These are phyloP conservation scores for Bubo blakistoni DNA, from an alignment of 2,113 vertebrate genomes.

Conservation along the genomic window DNA sequence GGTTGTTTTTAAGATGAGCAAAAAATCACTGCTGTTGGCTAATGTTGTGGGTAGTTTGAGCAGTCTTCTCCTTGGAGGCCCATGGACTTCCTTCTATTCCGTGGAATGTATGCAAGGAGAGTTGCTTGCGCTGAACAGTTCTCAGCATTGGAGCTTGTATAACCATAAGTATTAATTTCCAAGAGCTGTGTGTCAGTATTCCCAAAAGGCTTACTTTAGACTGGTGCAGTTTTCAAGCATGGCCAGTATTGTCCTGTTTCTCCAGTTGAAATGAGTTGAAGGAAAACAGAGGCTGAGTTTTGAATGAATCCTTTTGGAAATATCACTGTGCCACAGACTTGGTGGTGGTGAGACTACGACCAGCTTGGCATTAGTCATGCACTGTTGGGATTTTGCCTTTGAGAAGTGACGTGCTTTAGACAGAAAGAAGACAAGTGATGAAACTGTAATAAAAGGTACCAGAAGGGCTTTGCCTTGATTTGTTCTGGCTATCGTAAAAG, in stretches of 20 bases:
- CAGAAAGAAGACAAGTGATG: background rate
- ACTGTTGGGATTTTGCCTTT: background rate
- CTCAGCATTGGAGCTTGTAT: background rate
- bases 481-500: background rate
- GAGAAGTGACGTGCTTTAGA: background rate
- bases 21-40: background rate
- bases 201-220: background rate
- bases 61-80: background rate
- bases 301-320: background rate
- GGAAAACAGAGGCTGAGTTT: background rate
- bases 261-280: background rate
- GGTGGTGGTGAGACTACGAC: background rate
- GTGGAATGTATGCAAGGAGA: background rate
- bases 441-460: background rate
- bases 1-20: background rate
- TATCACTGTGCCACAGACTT: background rate
- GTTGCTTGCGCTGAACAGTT: background rate
- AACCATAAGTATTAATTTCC: background rate
- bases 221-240: background rate
- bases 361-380: background rate
- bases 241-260: background rate
- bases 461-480: background rate
- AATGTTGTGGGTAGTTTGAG: background rate
- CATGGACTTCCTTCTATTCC: background rate
- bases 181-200: background rate